Evolutionary conservation across 2,113 vertebrate genomes (phyloP).

Genomic region (Ursus arctos): DNA sequence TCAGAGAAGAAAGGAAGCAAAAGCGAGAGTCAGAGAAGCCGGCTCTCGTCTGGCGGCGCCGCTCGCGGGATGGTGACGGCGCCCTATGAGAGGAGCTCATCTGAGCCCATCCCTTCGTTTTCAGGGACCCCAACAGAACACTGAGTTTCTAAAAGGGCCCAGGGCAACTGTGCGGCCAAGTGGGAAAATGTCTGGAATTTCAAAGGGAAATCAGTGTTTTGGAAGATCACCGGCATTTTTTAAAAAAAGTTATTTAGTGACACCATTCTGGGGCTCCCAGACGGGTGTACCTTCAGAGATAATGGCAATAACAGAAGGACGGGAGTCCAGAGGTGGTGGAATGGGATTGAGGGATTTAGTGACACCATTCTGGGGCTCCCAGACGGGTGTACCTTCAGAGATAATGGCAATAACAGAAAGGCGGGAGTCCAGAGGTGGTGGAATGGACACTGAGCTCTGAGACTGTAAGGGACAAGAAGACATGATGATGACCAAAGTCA

Average conservation of each 20-base stretch:
- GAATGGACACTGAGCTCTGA: background rate
- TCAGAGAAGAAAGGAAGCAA: background rate
- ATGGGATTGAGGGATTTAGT: background rate
- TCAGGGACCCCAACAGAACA: background rate
- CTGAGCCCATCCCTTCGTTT: background rate
- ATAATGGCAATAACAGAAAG: background rate
- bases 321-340: background rate
- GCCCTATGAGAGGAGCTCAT: background rate
- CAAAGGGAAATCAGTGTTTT: conserved; percentile 42
- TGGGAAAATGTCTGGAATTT: conserved; percentile 43
- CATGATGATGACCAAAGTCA: background rate
- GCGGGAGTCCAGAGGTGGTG: background rate
- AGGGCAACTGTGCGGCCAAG: background rate
- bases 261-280: background rate
- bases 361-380: background rate
- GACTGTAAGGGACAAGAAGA: background rate
- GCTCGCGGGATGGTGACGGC: background rate
- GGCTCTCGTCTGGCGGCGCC: background rate
- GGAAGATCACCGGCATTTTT: background rate
- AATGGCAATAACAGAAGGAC: background rate
- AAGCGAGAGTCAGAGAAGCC: background rate
- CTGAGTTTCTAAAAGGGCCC: background rate
- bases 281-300: background rate
- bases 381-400: background rate
- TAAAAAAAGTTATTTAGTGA: background rate